Percentiles rank a stretch among this genome's conserved stretches.
Evolutionary conservation across 2,888 invertebrate genomes (phyloP).

Genomic region (Cantharis rufa): DNA sequence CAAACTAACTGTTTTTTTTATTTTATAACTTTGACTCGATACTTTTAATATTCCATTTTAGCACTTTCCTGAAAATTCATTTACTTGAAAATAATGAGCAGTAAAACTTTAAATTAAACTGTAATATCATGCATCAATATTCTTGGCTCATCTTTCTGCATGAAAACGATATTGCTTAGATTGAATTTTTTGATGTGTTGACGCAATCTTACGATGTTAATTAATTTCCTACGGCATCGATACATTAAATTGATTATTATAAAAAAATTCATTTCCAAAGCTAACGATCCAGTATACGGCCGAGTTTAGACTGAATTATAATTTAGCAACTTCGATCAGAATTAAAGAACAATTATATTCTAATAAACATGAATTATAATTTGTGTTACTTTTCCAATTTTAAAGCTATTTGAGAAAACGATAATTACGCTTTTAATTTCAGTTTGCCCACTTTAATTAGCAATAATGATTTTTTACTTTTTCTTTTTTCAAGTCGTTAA

Average conservation of each 20-base stretch:
- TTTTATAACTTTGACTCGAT: background rate
- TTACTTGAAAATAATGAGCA: constrained; percentile 12
- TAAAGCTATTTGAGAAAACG: background rate
- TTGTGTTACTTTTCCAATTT: background rate
- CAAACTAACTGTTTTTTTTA: background rate
- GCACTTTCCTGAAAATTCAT: constrained; percentile 9
- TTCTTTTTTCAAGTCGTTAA: background rate
- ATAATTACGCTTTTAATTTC: background rate
- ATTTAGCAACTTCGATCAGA: background rate
- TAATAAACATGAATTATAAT: background rate
- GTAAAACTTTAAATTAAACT: constrained; percentile 19
- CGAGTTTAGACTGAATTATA: background rate
- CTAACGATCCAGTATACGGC: background rate
- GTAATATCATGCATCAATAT: constrained; percentile 23
- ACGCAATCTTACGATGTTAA: background rate
- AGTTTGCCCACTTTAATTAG: background rate
- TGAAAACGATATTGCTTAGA: constrained; percentile 24
- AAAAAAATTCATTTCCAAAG: background rate
- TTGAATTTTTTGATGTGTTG: constrained; percentile 21
- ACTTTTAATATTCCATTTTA: constrained; percentile 19
- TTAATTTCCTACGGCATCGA: background rate
- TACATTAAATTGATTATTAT: background rate
- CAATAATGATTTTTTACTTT: background rate
- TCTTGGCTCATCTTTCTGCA: constrained; percentile 16
- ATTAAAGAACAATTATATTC: background rate